phyloP scores from a whole-genome alignment of 1,140 invertebrate species.

The Drosophila tropicalis region DNA sequence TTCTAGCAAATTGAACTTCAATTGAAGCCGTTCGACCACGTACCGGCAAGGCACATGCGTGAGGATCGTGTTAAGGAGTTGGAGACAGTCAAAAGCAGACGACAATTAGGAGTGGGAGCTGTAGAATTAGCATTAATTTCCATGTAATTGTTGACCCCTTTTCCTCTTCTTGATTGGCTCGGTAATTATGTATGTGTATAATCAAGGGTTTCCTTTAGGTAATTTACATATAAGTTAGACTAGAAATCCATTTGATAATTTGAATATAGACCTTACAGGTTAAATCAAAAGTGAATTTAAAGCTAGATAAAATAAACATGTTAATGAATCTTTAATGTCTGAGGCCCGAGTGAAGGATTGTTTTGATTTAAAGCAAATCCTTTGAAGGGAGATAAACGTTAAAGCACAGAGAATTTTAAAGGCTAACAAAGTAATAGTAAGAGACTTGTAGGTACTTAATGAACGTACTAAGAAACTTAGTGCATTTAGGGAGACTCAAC shows the following conservation, averaged over 20 bases:
- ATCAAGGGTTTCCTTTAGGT: background rate
- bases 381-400: no score
- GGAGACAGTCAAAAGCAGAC: background rate
- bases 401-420: no score
- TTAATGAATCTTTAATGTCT: background rate
- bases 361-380: no score
- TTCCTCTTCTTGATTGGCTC: background rate
- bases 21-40: slow-evolving; percentile 64
- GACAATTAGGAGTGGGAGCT: slow-evolving; percentile 11
- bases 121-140: slow-evolving; percentile 46
- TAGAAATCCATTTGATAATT: background rate
- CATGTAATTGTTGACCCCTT: slow-evolving; percentile 48
- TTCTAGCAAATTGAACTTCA: slow-evolving; percentile 66
- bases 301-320: background rate
- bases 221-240: background rate
- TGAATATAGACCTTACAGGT: background rate
- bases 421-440: no score
- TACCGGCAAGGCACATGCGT: slow-evolving; percentile 34
- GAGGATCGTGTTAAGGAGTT: slow-evolving; percentile 54
- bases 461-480: no score
- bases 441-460: no score
- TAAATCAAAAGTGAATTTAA: background rate
- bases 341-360: no score
- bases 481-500: no score
- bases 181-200: background rate